Base-by-base conservation (phyloP, 2,797 vertebrate genomes). In the Megaceryle alcyon region DNA sequence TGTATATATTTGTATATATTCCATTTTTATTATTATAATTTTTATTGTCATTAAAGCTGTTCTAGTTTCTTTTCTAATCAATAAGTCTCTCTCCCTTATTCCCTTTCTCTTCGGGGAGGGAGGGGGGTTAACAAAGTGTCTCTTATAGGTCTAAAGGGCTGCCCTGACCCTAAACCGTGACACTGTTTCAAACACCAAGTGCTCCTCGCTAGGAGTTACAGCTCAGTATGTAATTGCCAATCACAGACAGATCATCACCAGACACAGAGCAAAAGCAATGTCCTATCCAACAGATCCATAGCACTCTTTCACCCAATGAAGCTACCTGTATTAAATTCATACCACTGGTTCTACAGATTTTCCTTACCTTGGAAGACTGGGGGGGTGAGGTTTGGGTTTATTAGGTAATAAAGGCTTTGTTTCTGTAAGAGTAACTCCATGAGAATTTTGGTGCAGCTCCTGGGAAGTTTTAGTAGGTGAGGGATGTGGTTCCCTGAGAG, bases 401-500 rank as follows among this genome's bases (percentile, higher is more conserved):
- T 98, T 98, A 92, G 98, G 97, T 97, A 98, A 95, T 96, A 97
- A 98, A 99, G 98, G 98, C 99, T 99, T 99, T 97, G 98, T 92
- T 96, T 98, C 98, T 72, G 98, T 96, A 96, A 98, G 97, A 97
- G 98, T 98, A 94, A 99, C 99, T 98, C 99, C 98, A 84, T 99
- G 99, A 98, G 98, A 97, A 93, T 98, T 98, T 97, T 98, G 98
- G 98, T 99, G 99, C 94, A 98, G 97, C 95, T 98, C 98, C 97
- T 98, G 98, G 88, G 98, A 95, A 97, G 98, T 97, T 96, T 99
- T 98, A 93, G 99, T 98, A 98, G 98, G 98, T 97, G 98, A 95
- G 97, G 99, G 98, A 98, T 99, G 98, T 97, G 98, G 98, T 98
- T 99, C 99, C 99, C 99, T 99, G 99, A 99, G 99, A 99, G 98